These are phyloP conservation scores for Tridacna gigas DNA, from an alignment of 2,888 invertebrate genomes.

Conservation along the genomic window DNA sequence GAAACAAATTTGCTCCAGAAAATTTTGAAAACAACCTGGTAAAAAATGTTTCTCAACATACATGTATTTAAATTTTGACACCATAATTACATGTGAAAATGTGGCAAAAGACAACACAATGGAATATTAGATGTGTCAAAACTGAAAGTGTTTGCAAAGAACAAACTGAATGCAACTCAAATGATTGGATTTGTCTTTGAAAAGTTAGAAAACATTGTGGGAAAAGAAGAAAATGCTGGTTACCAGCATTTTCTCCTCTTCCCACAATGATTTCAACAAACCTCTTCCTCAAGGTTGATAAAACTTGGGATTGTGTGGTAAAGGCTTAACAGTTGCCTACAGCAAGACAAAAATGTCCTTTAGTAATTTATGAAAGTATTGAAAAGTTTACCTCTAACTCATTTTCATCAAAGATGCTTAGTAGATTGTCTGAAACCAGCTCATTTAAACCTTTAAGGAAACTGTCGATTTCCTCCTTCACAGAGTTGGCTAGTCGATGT, in stretches of 20 bases:
- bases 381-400: constrained; percentile 92
- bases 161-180: too few relatives aligned
- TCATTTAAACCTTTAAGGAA: constrained; percentile 96
- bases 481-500: constrained; percentile 92
- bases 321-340: background rate
- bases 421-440: constrained; percentile 95
- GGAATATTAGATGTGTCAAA: too few relatives aligned
- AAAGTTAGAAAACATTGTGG: background rate
- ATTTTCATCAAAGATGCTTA: constrained; percentile 98
- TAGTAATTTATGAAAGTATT: too few relatives aligned
- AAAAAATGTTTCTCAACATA: too few relatives aligned
- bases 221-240: background rate
- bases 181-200: background rate
- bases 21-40: too few relatives aligned
- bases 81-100: too few relatives aligned
- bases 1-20: too few relatives aligned
- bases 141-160: too few relatives aligned
- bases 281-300: background rate
- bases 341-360: too few relatives aligned
- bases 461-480: constrained; percentile 93
- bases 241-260: background rate
- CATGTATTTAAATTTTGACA: too few relatives aligned
- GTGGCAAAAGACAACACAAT: too few relatives aligned
- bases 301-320: background rate
- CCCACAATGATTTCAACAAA: background rate